Percentiles rank a stretch among this genome's conserved stretches.
Conservation (phyloP, 92 coral and sea anemone species). For the Desmophyllum pertusum region DNA sequence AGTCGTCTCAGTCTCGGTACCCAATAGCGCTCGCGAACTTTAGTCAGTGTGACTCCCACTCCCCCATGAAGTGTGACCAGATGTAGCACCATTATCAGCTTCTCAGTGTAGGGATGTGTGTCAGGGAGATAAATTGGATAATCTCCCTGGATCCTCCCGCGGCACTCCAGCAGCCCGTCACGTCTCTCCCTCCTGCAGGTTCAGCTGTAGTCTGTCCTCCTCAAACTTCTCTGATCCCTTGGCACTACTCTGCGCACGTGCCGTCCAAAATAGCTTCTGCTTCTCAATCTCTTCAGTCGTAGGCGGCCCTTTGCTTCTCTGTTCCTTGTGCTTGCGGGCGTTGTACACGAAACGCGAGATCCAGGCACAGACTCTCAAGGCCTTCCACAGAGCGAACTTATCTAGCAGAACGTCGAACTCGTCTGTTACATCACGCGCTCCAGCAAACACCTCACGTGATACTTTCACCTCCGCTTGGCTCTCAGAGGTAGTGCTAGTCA, state of each 20-base stretch:
- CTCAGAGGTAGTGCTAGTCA: constrained; percentile 18
- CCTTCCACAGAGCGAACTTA: constrained; percentile 28
- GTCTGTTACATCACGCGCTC: constrained; percentile 32
- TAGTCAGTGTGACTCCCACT: constrained; percentile 45
- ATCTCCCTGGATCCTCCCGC: constrained; percentile 52
- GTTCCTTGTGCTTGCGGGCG: not conserved
- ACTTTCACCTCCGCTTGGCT: constrained; percentile 33
- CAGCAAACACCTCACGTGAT: constrained; percentile 31
- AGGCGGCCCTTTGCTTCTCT: constrained; percentile 30
- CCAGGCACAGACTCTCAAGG: constrained; percentile 13
- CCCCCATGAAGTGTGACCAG: constrained; percentile 42
- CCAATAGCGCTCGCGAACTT: constrained; percentile 45
- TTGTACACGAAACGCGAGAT: constrained; percentile 21
- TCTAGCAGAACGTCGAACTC: constrained; percentile 22
- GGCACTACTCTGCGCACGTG: not conserved
- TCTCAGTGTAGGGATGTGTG: constrained; percentile 30
- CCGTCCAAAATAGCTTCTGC: constrained; percentile 26
- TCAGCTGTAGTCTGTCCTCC: constrained; percentile 1
- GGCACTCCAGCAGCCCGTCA: constrained; percentile 24
- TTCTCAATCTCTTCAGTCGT: constrained; percentile 40
- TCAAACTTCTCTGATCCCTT: constrained; percentile 10
- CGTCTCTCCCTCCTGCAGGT: not conserved
- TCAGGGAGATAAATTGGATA: constrained; percentile 45
- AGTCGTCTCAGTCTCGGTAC: constrained; percentile 41
- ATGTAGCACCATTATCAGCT: constrained; percentile 23